phyloP scores from a whole-genome alignment of 2,888 invertebrate species.

The Drosophila acutilabella region DNA sequence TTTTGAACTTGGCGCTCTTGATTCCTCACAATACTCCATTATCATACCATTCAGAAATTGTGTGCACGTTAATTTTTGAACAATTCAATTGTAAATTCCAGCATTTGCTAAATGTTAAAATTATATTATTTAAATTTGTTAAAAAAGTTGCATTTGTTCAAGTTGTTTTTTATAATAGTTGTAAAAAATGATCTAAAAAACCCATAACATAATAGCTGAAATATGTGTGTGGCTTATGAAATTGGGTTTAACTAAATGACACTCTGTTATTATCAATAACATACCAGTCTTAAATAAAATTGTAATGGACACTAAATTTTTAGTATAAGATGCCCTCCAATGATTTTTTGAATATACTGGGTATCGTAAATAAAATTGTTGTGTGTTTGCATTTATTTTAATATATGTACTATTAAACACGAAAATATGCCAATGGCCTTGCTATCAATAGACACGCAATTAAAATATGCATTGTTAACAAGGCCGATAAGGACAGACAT shows the following conservation, averaged over 20 bases:
- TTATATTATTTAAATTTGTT: conserved; percentile 23
- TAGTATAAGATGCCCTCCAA: too few species aligned
- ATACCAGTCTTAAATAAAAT: too few species aligned
- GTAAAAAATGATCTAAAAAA: conserved; percentile 26
- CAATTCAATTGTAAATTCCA: conserved; percentile 55
- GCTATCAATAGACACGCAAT: conserved; percentile 41
- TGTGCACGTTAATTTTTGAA: conserved; percentile 40
- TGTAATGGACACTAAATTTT: too few species aligned
- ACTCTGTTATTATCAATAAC: not conserved
- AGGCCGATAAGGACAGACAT: conserved; percentile 37
- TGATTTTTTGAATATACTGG: not conserved
- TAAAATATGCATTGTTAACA: conserved; percentile 67
- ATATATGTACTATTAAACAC: conserved; percentile 12
- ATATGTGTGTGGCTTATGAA: not conserved
- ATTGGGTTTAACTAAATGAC: not conserved
- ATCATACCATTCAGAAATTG: conserved; percentile 5
- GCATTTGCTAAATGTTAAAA: conserved; percentile 48
- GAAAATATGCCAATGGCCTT: conserved; percentile 48
- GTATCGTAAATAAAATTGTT: conserved; percentile 1
- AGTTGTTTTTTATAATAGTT: conserved; percentile 34
- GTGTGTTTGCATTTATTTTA: conserved; percentile 5
- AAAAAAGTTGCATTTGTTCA: conserved; percentile 31
- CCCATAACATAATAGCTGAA: conserved; percentile 11
- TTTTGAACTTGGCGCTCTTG: not conserved
- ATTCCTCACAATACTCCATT: not conserved